These are phyloP conservation scores for Parotia lawesii DNA, from an alignment of 2,113 vertebrate genomes.

Conservation along the genomic window DNA sequence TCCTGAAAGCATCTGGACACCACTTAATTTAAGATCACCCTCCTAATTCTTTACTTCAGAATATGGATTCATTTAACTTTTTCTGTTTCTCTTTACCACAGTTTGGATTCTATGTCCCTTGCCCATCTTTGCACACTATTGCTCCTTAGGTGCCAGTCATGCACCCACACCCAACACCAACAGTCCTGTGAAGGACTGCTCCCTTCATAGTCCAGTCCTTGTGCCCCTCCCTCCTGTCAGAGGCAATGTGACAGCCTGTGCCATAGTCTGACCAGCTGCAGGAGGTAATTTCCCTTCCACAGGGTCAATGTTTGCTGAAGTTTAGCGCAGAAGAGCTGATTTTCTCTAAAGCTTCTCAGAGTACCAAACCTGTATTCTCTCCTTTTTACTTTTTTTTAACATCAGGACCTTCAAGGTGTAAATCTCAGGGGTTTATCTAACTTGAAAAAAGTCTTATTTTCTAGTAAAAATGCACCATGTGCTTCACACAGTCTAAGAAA, in stretches of 20 bases:
- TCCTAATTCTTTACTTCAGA: neutral
- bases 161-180: neutral
- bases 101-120: neutral
- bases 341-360: neutral
- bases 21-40: neutral
- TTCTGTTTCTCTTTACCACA: neutral
- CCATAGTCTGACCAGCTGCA: neutral
- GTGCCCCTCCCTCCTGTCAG: neutral
- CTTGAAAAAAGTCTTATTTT: neutral
- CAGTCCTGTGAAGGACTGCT: neutral
- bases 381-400: accelerated
- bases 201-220: neutral
- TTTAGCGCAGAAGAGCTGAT: neutral
- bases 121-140: accelerated
- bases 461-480: neutral
- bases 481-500: neutral
- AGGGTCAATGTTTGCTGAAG: accelerated
- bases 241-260: neutral
- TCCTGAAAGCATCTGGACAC: neutral
- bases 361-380: neutral
- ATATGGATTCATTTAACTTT: neutral
- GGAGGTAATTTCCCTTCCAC: neutral
- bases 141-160: neutral
- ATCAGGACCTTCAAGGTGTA: neutral
- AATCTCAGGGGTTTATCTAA: neutral